These are phyloP conservation scores for Ellobium chinense DNA, from an alignment of 2,888 invertebrate genomes.

Conservation along the genomic window DNA sequence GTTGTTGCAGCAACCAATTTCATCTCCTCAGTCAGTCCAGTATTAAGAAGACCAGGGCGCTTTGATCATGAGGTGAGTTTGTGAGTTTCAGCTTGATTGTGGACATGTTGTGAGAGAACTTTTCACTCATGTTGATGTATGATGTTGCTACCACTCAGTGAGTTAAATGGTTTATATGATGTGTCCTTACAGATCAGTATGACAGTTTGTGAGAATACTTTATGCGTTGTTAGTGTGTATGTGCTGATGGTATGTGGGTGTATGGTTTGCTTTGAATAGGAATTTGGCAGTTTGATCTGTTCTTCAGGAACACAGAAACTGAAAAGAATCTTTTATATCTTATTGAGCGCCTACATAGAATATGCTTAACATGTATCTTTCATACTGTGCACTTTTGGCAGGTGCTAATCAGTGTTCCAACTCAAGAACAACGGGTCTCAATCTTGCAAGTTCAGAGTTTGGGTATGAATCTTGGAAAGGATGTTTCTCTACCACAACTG, in stretches of 20 bases:
- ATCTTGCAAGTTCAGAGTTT: conserved; percentile 77
- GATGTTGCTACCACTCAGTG: too few relatives aligned
- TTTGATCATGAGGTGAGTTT: conserved; percentile 81
- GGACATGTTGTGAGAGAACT: background rate
- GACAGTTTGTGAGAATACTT: too few relatives aligned
- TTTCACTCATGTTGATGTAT: background rate
- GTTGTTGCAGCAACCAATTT: conserved; percentile 82
- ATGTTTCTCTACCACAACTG: conserved; percentile 68
- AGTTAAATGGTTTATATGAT: too few relatives aligned
- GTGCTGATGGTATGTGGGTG: too few relatives aligned
- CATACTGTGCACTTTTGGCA: conserved; percentile 54
- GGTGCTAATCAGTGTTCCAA: conserved; percentile 81
- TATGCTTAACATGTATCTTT: too few relatives aligned
- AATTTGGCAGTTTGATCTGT: too few relatives aligned
- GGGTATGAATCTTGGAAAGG: conserved; percentile 52
- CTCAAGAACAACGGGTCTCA: conserved; percentile 78
- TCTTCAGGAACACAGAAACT: too few relatives aligned
- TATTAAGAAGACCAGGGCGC: conserved; percentile 81
- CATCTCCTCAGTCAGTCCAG: conserved; percentile 80
- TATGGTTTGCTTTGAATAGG: too few relatives aligned
- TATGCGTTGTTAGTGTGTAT: too few relatives aligned
- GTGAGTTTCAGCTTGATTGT: background rate
- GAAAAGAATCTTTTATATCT: too few relatives aligned
- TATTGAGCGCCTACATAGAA: too few relatives aligned
- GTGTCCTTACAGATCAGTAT: too few relatives aligned